phyloP scores from a whole-genome alignment of 2,888 invertebrate genomes.

The Drosophila falleni region DNA sequence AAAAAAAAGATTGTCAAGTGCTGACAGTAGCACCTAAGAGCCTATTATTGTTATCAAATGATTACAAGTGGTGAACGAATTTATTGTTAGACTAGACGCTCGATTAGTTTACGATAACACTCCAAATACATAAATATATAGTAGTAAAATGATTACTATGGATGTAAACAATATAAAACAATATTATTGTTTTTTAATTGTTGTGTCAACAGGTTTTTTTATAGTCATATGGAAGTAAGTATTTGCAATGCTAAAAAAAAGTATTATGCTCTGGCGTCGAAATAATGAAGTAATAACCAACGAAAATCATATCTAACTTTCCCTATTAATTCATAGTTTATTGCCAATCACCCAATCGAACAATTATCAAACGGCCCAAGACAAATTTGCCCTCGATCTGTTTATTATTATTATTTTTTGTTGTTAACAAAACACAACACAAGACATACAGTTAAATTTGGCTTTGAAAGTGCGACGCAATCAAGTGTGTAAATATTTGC shows the following conservation, averaged over 20 bases:
- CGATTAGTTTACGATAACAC: not conserved
- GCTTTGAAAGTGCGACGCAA: constrained; percentile 56
- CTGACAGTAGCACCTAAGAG: not conserved
- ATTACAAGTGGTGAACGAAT: constrained; percentile 13
- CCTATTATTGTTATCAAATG: constrained; percentile 30
- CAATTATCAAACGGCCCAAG: constrained; percentile 37
- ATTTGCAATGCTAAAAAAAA: not conserved
- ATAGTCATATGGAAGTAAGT: not conserved
- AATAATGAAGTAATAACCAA: constrained; percentile 4
- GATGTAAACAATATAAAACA: not conserved
- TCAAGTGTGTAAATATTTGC: constrained; percentile 70
- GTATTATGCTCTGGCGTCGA: not conserved
- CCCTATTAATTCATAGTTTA: constrained; percentile 24
- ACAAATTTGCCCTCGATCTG: constrained; percentile 35
- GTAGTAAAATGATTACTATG: not conserved
- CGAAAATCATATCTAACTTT: constrained; percentile 19
- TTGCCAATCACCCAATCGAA: constrained; percentile 17
- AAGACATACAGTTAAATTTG: constrained; percentile 20
- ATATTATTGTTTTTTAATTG: constrained; percentile 5
- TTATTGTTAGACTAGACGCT: not conserved
- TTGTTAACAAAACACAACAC: constrained; percentile 16
- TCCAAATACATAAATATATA: no score
- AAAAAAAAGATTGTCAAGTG: constrained; percentile 29
- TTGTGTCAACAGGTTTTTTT: not conserved
- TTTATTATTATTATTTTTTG: constrained; percentile 20